phyloP scores from a whole-genome alignment of 2,888 invertebrate species.

The Pristionchus exspectatus region DNA sequence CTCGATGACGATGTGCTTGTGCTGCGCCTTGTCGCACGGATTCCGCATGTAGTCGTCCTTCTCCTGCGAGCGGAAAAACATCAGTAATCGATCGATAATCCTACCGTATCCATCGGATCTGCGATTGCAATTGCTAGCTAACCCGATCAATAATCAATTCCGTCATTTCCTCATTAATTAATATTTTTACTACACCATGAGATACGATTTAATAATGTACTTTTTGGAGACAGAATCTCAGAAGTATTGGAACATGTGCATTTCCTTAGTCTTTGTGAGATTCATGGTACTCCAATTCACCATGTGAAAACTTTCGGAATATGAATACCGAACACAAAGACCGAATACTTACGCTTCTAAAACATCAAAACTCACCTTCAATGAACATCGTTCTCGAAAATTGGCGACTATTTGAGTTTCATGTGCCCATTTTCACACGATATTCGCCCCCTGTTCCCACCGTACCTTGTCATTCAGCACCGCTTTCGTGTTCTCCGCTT shows the following conservation, averaged over 20 bases:
- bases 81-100: constrained; percentile 36
- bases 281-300: too few relatives aligned
- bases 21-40: constrained; percentile 87
- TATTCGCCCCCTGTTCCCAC: not conserved
- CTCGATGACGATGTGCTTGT: constrained; percentile 89
- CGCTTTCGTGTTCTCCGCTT: constrained; percentile 88
- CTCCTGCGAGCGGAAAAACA: constrained; percentile 79
- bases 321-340: too few relatives aligned
- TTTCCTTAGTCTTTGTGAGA: too few relatives aligned
- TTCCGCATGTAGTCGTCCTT: constrained; percentile 97
- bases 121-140: not conserved
- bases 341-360: too few relatives aligned
- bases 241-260: too few relatives aligned
- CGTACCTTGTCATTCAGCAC: constrained; percentile 86
- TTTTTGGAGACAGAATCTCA: too few relatives aligned
- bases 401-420: too few relatives aligned
- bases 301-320: too few relatives aligned
- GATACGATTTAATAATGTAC: too few relatives aligned
- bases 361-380: too few relatives aligned
- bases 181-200: not conserved
- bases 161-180: not conserved
- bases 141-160: not conserved
- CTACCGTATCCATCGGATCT: not conserved
- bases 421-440: too few relatives aligned
- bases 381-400: too few relatives aligned